Percentiles rank a stretch among this genome's conserved stretches.
These are phyloP conservation scores for Argyra leucocephala DNA, from an alignment of 2,888 invertebrate species.

Conservation along the genomic window DNA sequence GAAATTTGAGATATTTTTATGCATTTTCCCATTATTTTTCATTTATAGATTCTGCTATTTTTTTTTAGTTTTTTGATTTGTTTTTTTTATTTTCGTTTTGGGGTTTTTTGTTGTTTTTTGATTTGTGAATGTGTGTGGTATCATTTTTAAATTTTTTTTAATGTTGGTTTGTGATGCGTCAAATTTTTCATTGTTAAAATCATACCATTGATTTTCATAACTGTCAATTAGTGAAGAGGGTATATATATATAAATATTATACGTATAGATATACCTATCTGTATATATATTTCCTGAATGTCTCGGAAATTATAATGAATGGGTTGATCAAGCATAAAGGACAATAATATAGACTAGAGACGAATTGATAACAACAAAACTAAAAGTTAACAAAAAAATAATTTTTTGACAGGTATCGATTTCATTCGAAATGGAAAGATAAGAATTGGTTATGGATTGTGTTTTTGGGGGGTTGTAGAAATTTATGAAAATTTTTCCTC, in stretches of 20 bases:
- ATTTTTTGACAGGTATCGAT: slow-evolving; percentile 2
- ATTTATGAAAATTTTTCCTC: neutral
- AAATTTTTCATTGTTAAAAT: neutral
- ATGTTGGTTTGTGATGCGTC: neutral
- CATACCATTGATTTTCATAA: neutral
- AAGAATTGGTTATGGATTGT: neutral
- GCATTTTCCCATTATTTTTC: neutral
- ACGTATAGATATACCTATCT: too few relatives aligned
- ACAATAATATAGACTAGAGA: neutral
- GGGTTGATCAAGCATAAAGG: neutral
- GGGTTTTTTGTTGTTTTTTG: neutral
- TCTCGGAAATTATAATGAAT: neutral
- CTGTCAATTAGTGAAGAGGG: slow-evolving; percentile 1
- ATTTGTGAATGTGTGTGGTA: too few relatives aligned
- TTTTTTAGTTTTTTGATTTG: neutral
- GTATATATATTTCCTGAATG: neutral
- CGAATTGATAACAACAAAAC: neutral
- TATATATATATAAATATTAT: too few relatives aligned
- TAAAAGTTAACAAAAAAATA: neutral
- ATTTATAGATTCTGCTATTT: neutral
- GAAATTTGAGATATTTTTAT: neutral
- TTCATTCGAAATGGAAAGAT: slow-evolving; percentile 4
- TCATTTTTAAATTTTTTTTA: neutral
- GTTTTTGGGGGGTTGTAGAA: neutral
- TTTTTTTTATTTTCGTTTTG: neutral